Evolutionary conservation across 2,797 vertebrate genomes (phyloP).

Genomic region (Petrocephalus schoutedeni): DNA sequence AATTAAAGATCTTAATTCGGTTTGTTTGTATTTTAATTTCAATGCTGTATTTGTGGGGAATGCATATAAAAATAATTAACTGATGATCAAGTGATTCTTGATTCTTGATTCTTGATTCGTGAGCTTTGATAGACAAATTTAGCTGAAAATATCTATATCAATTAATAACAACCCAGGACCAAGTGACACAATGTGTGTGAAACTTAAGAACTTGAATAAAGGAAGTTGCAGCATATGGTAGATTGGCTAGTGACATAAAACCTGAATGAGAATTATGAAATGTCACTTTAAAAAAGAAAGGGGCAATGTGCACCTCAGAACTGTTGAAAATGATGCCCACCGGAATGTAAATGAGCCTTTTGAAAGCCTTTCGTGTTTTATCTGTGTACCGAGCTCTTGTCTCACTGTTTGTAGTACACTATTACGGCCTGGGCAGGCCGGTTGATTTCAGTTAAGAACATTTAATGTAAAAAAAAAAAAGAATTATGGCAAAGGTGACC

Average conservation of each 20-base stretch:
- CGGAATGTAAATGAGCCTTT: background rate
- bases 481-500: slow-evolving; percentile 22
- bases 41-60: background rate
- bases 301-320: background rate
- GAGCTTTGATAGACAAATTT: background rate
- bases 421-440: background rate
- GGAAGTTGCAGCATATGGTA: too few species aligned
- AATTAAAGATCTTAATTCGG: background rate
- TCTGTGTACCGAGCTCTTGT: background rate
- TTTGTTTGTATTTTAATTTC: background rate
- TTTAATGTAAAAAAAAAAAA: background rate
- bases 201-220: background rate
- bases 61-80: background rate
- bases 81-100: background rate
- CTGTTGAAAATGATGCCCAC: background rate
- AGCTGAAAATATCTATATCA: background rate
- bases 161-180: background rate
- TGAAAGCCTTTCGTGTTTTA: background rate
- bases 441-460: background rate
- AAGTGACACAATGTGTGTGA: background rate
- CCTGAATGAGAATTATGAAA: background rate
- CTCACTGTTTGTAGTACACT: background rate
- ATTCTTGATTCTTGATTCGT: too few species aligned
- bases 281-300: background rate
- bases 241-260: background rate